These are phyloP conservation scores for Gouania willdenowi DNA, from an alignment of 2,797 vertebrate genomes.

Conservation along the genomic window DNA sequence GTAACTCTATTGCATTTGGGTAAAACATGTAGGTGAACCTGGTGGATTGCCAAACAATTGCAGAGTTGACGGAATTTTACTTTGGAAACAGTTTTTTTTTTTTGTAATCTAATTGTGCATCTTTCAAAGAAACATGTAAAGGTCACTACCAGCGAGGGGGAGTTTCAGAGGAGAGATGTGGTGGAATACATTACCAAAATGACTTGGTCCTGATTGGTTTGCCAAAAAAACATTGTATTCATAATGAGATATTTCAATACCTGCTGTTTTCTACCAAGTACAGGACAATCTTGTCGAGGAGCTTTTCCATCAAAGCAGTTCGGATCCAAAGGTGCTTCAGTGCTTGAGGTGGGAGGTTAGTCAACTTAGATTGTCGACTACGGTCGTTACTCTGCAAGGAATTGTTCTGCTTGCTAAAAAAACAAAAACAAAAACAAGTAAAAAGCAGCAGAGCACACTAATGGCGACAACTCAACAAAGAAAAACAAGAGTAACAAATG, in stretches of 20 bases:
- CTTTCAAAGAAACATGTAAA: no score
- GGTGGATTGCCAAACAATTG: no score
- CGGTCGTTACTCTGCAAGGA: conserved; percentile 79
- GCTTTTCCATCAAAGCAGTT: conserved; percentile 93
- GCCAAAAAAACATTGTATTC: no score
- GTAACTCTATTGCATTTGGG: no score
- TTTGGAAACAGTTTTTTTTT: no score
- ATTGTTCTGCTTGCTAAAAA: conserved; percentile 81
- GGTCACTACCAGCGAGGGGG: no score
- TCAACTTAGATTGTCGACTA: conserved; percentile 75
- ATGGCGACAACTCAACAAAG: background rate
- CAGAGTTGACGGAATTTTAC: no score
- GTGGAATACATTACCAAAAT: no score
- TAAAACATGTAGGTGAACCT: no score
- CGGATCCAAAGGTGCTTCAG: conserved; percentile 95
- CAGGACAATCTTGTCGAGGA: conserved; percentile 93
- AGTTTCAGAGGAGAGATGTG: no score
- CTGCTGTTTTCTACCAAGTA: conserved; percentile 96
- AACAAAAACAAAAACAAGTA: background rate
- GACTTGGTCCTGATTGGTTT: no score
- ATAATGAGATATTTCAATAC: conserved; percentile 71
- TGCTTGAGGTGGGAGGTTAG: conserved; percentile 86
- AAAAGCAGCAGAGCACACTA: background rate
- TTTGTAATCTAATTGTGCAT: no score
- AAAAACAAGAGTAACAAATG: background rate